Percentiles rank a stretch among this genome's conserved stretches.
Conservation (phyloP, 1,140 invertebrate genomes). For the Carcinoscorpius rotundicauda region DNA sequence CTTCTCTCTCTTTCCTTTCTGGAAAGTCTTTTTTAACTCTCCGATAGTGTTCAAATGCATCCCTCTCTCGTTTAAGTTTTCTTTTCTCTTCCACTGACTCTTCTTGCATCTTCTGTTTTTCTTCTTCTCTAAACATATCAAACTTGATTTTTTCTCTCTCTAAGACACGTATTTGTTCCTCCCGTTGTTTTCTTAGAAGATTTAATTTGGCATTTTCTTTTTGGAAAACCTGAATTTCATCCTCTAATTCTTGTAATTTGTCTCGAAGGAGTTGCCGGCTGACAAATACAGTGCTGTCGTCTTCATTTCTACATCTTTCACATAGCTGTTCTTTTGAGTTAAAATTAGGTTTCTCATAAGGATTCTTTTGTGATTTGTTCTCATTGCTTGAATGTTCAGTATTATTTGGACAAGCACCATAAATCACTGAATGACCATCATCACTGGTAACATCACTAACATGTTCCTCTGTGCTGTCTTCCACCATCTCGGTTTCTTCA, state of each 20-base stretch:
- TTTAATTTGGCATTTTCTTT: conserved; percentile 7
- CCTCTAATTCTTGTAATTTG: conserved; percentile 12
- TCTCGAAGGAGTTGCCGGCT: background rate
- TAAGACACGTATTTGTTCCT: conserved; percentile 9
- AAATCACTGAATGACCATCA: no score
- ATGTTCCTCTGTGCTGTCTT: no score
- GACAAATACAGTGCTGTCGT: no score
- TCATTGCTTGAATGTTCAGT: no score
- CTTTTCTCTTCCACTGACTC: background rate
- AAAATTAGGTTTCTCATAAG: no score
- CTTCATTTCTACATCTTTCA: no score
- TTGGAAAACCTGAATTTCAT: conserved; percentile 12
- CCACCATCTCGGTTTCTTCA: no score
- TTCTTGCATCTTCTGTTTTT: background rate
- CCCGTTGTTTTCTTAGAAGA: conserved; percentile 2
- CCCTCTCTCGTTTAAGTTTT: conserved; percentile 5
- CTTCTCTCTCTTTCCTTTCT: conserved; percentile 12
- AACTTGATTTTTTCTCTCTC: conserved; percentile 11
- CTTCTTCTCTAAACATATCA: conserved; percentile 3
- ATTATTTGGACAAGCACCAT: no score
- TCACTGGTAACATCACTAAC: no score
- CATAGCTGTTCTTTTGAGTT: no score
- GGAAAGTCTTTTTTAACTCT: conserved; percentile 8
- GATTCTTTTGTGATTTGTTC: no score
- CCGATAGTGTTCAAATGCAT: conserved; percentile 10